Evolutionary conservation across 2,797 vertebrate genomes (phyloP).

Genomic region (Decapterus maruadsi): DNA sequence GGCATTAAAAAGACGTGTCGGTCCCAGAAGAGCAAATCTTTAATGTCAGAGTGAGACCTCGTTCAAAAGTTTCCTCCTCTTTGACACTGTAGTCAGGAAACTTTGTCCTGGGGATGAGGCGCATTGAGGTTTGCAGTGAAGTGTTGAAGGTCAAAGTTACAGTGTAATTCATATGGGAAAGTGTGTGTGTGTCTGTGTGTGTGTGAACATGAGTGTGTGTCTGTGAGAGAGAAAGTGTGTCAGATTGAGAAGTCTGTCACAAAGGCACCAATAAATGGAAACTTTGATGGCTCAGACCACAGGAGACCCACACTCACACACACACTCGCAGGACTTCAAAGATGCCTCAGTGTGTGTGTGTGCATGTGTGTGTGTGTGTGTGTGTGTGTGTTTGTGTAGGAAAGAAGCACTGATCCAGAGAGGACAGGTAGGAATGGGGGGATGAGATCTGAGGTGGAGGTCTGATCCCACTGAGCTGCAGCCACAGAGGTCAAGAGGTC

Average conservation of each 20-base stretch:
- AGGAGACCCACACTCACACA: slow-evolving; percentile 44
- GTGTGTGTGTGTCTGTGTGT: slow-evolving; percentile 30
- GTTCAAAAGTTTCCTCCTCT: slow-evolving; percentile 36
- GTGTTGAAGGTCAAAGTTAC: slow-evolving; percentile 65
- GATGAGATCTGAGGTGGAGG: slow-evolving; percentile 23
- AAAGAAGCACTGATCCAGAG: slow-evolving; percentile 61
- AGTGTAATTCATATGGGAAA: slow-evolving; percentile 48
- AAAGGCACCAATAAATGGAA: slow-evolving; percentile 75
- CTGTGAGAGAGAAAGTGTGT: slow-evolving; percentile 31
- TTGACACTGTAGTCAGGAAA: slow-evolving; percentile 24
- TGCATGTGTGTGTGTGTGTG: slow-evolving; percentile 29
- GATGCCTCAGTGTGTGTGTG: slow-evolving; percentile 25
- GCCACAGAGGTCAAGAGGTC: background rate
- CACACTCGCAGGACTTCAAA: slow-evolving; percentile 65
- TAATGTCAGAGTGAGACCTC: background rate
- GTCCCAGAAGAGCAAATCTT: background rate
- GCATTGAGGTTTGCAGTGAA: background rate
- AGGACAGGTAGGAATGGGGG: slow-evolving; percentile 47
- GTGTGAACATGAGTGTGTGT: background rate
- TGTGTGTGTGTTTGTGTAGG: slow-evolving; percentile 24
- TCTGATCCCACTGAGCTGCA: slow-evolving; percentile 26
- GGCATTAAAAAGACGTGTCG: slow-evolving; percentile 5
- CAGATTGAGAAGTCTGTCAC: slow-evolving; percentile 62
- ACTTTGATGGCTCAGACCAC: slow-evolving; percentile 77
- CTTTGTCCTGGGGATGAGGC: slow-evolving; percentile 28